A percentile compares a stretch with the other conserved stretches of the same genome.
phyloP scores from a whole-genome alignment of 2,797 vertebrate genomes.

The Bucorvus abyssinicus region DNA sequence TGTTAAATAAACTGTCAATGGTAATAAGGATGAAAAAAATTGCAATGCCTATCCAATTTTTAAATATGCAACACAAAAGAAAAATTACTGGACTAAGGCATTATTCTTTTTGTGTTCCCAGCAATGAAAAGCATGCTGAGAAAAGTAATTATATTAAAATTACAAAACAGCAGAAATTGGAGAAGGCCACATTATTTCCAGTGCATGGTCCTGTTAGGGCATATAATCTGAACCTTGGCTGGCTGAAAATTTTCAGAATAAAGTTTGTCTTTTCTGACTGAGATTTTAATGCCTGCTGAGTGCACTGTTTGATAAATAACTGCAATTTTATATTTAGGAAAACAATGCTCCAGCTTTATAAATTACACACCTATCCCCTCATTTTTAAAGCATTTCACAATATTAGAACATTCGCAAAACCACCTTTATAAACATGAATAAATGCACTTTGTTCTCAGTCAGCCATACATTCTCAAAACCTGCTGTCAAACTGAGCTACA shows the following conservation, averaged over 20 bases:
- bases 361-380: neutral
- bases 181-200: neutral
- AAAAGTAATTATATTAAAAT: conserved; percentile 55
- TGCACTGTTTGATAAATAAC: neutral
- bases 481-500: neutral
- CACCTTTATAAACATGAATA: neutral
- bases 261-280: neutral
- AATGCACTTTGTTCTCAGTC: neutral
- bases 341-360: neutral
- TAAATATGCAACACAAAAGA: conserved; percentile 26
- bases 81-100: conserved; percentile 21
- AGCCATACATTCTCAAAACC: conserved; percentile 1
- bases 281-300: neutral
- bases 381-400: conserved; percentile 17
- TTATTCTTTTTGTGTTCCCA: conserved; percentile 24
- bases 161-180: neutral
- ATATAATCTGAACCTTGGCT: neutral
- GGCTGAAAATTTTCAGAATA: neutral
- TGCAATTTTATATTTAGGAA: neutral
- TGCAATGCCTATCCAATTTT: neutral
- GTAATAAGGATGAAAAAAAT: neutral
- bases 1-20: neutral
- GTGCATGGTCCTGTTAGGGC: neutral
- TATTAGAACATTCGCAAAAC: neutral
- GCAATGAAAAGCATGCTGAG: conserved; percentile 48